phyloP scores from a whole-genome alignment of 1,140 invertebrate species.

The Papilio glaucus region DNA sequence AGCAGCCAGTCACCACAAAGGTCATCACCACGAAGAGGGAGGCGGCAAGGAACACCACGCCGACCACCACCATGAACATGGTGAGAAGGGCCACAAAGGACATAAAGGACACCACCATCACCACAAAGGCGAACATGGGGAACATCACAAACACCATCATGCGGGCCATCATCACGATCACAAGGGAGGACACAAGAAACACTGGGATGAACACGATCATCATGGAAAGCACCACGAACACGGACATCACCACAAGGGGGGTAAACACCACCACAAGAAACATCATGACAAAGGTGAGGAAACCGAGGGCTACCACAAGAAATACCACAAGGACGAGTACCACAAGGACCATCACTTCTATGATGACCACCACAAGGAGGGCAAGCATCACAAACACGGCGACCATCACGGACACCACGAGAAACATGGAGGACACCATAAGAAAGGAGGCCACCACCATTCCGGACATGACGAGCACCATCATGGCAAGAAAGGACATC shows the following conservation, averaged over 20 bases:
- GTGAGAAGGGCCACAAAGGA: slow-evolving; percentile 84
- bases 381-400: slow-evolving; percentile 86
- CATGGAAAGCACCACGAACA: slow-evolving; percentile 87
- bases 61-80: slow-evolving; percentile 83
- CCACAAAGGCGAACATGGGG: slow-evolving; percentile 87
- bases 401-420: slow-evolving; percentile 85
- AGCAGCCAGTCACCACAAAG: slow-evolving; percentile 79
- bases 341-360: slow-evolving; percentile 89
- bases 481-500: slow-evolving; percentile 85
- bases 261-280: slow-evolving; percentile 85
- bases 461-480: slow-evolving; percentile 85
- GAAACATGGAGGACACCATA: slow-evolving; percentile 84
- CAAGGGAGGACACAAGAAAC: slow-evolving; percentile 86
- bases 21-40: slow-evolving; percentile 81
- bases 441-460: slow-evolving; percentile 86
- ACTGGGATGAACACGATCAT: slow-evolving; percentile 87
- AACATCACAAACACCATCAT: slow-evolving; percentile 87
- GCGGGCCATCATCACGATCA: slow-evolving; percentile 86
- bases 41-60: slow-evolving; percentile 83
- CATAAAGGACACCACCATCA: slow-evolving; percentile 86
- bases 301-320: slow-evolving; percentile 87
- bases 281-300: slow-evolving; percentile 86
- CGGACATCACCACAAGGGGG: slow-evolving; percentile 87
- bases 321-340: slow-evolving; percentile 88
- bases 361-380: slow-evolving; percentile 86